Base-by-base conservation (phyloP, 1,140 invertebrate genomes). In the Sogatella furcifera region DNA sequence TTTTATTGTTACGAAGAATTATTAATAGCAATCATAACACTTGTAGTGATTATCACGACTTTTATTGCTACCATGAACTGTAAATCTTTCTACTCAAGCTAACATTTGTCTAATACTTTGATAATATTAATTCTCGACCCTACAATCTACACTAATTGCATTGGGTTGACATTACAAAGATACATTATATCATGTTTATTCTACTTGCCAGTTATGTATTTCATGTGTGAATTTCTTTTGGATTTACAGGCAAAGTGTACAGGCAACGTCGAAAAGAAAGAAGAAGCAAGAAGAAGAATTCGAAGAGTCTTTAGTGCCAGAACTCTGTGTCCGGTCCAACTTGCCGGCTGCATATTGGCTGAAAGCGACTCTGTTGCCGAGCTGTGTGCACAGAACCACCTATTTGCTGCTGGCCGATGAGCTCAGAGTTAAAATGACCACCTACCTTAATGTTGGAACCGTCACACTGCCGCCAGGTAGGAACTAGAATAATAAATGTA, bases 321-420 rank as follows among this genome's bases (percentile, higher is more conserved):
- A 99, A 74, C 77, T 98, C 34, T 95, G 94, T 72, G 17, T 62
- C 11, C 82, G 84, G 2, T 95, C 93, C 71, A 82, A 84, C 1
- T 95, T 94, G 71, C 87, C 92, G 0, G 85, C 90, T 1, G 79
- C 85, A 8, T 79, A 97, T 24, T 98, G 95, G 94, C 77, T 92
- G 10, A 94, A 98, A 75, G 85, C 90, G 0, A 85, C 87, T 0
- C 82, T 88, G 24, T 71, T 99, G 22, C 97, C 97, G 0, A 88
- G 90, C 15, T 84, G 97, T 66, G 69, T 98, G 5, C 89, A 95
- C 66, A 73, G 80, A 67, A 68, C 95, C 8, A 83, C 84, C 60
- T 83, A 84, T 66, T 73, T 97, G 2, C 76, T 96, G 13, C 69
- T 89, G 13, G 86, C 90, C 0, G 87, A 96, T 68, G 84, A 94